Evolutionary conservation across 2,113 vertebrate genomes (phyloP), one percentile per base, ranked within the genome.

Genomic region (Burhinus oedicnemus): DNA sequence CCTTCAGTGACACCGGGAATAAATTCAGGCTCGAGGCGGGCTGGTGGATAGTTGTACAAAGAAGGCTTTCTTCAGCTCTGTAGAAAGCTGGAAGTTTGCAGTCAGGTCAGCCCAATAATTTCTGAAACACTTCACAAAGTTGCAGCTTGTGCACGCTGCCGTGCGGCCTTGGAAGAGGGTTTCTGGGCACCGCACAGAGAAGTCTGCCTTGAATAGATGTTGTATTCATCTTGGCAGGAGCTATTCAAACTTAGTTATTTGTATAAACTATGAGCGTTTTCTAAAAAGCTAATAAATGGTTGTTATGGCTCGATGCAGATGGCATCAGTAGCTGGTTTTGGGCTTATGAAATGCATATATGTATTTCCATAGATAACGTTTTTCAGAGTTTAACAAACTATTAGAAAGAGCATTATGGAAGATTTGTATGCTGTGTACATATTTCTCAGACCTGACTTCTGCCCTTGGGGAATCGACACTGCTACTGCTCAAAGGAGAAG

Each of bases 381-480:
- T 94, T 74, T 89, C 58, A 82, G 83, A 91, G 40, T 97, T 95
- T 97, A 97, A 92, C 90, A 87, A 97, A 93, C 89, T 97, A 93
- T 96, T 95, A 89, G 90, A 36, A 79, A 72, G 69, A 66, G 70
- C 78, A 89, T 95, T 95, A 74, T 36, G 49, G 83, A 79, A 83
- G 40, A 95, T 97, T 95, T 95, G 94, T 96, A 97, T 97, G 91
- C 93, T 54, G 54, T n/a, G 62, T 96, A 92, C 80, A 30, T 96
- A 94, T 95, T 93, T 96, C 93, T 1, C n/a, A 97, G 87, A 84
- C 77, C 91, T 85, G 91, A 95, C 82, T 96, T 95, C 87, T 95
- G 81, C 95, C 96, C 83, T 29, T 94, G 66, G 91, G 97, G 95
- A 94, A 95, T 72, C 94, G 91, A 89, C 81, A 91, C 54, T 95